A percentile compares a stretch with the other conserved stretches of the same genome.
Conservation (phyloP, 92 coral and sea anemone genomes). For the Virgularia gustaviana region DNA sequence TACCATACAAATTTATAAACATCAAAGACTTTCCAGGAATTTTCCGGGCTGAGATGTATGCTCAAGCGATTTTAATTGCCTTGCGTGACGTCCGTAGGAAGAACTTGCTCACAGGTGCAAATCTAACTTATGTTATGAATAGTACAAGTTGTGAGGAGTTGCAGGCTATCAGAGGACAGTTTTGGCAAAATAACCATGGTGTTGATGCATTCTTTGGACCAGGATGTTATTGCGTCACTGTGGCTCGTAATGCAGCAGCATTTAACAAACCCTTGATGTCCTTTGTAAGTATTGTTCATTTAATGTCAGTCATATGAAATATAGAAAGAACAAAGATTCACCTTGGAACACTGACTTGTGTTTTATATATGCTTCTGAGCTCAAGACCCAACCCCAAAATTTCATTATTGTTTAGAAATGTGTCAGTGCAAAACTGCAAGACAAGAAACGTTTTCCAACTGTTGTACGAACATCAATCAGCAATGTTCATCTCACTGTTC, state of each 20-base stretch:
- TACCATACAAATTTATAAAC: not conserved
- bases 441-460: conserved; percentile 67
- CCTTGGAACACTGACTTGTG: too few relatives aligned
- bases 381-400: too few relatives aligned
- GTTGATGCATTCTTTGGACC: conserved; percentile 70
- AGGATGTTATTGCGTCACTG: conserved; percentile 53
- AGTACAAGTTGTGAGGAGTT: conserved; percentile 60
- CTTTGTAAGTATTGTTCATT: conserved; percentile 83
- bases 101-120: conserved; percentile 42
- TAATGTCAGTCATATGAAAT: too few relatives aligned
- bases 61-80: conserved; percentile 58
- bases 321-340: too few relatives aligned
- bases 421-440: conserved; percentile 57
- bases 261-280: conserved; percentile 70
- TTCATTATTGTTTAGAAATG: conserved; percentile 60
- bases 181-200: conserved; percentile 48
- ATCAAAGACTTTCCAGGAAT: not conserved
- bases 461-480: conserved; percentile 65
- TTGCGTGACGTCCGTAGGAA: conserved; percentile 45
- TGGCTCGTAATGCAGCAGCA: conserved; percentile 69
- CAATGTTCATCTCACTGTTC: conserved; percentile 56
- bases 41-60: conserved; percentile 41
- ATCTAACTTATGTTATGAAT: conserved; percentile 52
- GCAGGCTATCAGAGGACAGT: conserved; percentile 47
- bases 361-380: too few relatives aligned